These are phyloP conservation scores for Empidonax traillii DNA, from an alignment of 2,113 vertebrate genomes.

Conservation along the genomic window DNA sequence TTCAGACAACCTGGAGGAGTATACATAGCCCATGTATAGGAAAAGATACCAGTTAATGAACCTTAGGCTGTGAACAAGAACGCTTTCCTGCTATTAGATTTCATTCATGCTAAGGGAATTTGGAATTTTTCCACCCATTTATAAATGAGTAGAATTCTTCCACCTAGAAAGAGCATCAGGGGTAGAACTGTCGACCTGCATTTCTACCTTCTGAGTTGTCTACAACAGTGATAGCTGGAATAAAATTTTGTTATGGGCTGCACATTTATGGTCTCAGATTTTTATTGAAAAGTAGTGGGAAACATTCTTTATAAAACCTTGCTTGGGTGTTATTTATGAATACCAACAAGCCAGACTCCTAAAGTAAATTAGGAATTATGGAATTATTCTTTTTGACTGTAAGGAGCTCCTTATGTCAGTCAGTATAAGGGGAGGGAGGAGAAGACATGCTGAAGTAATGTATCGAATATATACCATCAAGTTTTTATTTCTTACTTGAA, in stretches of 20 bases:
- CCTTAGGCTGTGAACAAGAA: background rate
- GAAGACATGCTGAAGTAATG: background rate
- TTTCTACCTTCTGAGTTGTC: background rate
- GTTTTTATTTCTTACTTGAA: background rate
- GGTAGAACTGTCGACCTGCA: rapidly evolving
- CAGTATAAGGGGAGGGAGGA: background rate
- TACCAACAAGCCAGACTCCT: background rate
- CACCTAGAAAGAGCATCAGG: background rate
- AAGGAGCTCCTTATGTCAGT: background rate
- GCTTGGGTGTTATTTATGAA: background rate
- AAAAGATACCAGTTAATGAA: background rate
- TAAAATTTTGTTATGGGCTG: background rate
- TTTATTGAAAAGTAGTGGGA: background rate
- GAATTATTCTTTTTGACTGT: background rate
- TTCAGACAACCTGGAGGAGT: background rate
- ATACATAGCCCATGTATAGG: background rate
- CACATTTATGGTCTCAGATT: background rate
- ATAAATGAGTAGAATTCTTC: background rate
- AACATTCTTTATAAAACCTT: background rate
- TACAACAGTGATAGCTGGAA: background rate
- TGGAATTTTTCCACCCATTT: background rate
- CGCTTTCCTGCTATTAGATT: background rate
- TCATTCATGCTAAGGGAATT: background rate
- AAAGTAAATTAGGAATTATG: background rate
- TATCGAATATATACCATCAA: background rate